Evolutionary conservation across 1,140 invertebrate genomes (phyloP).

Genomic region (Cyphomyrmex costatus): DNA sequence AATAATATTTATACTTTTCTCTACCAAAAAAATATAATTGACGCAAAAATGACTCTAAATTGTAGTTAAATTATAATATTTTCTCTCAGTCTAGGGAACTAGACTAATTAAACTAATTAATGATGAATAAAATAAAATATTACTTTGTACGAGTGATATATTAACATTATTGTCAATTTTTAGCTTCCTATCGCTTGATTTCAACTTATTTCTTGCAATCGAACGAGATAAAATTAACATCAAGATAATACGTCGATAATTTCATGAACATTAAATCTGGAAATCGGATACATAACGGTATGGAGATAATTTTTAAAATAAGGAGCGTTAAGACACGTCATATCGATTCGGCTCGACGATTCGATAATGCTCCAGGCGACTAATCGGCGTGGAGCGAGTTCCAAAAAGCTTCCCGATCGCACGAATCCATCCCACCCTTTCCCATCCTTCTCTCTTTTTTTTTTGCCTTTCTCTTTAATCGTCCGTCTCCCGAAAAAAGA

Average conservation of each 20-base stretch:
- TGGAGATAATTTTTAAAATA: constrained; percentile 13
- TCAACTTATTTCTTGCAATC: background rate
- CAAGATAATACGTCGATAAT: background rate
- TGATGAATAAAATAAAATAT: background rate
- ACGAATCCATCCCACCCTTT: background rate
- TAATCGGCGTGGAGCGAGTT: constrained; percentile 59
- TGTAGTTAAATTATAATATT: too few relatives aligned
- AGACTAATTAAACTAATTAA: background rate
- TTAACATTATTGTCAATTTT: background rate
- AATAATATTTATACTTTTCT: too few relatives aligned
- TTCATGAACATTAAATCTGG: constrained; percentile 12
- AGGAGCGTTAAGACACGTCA: constrained; percentile 25
- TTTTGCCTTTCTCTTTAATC: constrained; percentile 33
- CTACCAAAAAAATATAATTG: too few relatives aligned
- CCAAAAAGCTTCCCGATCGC: constrained; percentile 56
- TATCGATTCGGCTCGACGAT: constrained; percentile 35
- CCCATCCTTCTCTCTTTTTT: background rate
- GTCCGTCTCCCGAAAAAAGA: constrained; percentile 41
- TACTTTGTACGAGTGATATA: too few relatives aligned
- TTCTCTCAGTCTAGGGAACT: too few relatives aligned
- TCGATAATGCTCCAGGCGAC: constrained; percentile 41
- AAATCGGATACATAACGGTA: background rate
- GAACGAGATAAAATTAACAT: constrained; percentile 1
- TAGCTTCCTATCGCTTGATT: background rate
- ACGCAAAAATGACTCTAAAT: too few relatives aligned